A percentile compares a stretch with the other conserved stretches of the same genome.
These are phyloP conservation scores for Formica exsecta DNA, from an alignment of 1,140 invertebrate species.

Conservation along the genomic window DNA sequence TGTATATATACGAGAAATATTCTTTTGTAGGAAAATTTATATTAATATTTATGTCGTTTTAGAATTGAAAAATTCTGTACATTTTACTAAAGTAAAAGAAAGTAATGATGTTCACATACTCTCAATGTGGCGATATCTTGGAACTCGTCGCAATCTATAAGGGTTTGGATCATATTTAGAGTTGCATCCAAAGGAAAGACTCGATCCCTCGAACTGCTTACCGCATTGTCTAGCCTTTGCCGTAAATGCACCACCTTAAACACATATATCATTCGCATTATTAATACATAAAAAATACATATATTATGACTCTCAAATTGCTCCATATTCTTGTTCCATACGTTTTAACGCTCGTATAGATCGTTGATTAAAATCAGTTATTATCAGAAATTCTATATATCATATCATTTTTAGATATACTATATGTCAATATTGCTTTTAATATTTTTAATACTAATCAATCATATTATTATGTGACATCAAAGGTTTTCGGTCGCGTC, in stretches of 20 bases:
- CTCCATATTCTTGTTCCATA: neutral
- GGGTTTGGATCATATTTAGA: slow-evolving; percentile 94
- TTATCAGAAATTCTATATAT: neutral
- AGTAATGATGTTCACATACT: slow-evolving; percentile 82
- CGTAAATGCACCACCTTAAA: slow-evolving; percentile 93
- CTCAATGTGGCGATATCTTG: slow-evolving; percentile 96
- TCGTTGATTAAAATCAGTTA: neutral
- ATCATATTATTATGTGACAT: too few relatives aligned
- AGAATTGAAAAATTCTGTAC: neutral
- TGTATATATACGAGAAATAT: neutral
- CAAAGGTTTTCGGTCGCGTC: neutral
- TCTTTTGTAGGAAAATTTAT: neutral
- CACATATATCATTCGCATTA: neutral
- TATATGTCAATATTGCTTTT: neutral
- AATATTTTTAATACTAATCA: neutral
- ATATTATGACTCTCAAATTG: neutral
- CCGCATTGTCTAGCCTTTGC: slow-evolving; percentile 94
- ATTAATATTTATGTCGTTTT: neutral
- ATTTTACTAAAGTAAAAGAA: neutral
- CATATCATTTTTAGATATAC: neutral
- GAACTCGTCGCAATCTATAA: slow-evolving; percentile 98
- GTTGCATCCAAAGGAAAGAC: slow-evolving; percentile 93
- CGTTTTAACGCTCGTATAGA: neutral
- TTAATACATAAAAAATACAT: slow-evolving; percentile 31
- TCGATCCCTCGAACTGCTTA: slow-evolving; percentile 94